Evolutionary conservation across 2,113 vertebrate genomes (phyloP).

Genomic region (Hydrolagus affinis): DNA sequence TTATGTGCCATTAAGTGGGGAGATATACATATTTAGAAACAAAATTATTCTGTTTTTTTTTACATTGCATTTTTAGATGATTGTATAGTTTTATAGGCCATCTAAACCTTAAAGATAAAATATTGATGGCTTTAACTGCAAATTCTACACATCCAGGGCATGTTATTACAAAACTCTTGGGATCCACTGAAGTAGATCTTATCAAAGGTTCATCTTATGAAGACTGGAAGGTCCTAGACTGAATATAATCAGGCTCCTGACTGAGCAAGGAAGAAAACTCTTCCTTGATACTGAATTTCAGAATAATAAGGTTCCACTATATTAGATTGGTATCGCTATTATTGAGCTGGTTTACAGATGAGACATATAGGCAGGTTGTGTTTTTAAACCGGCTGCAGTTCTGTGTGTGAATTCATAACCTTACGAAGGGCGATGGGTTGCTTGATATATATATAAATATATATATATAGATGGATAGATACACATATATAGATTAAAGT

Average conservation of each 20-base stretch:
- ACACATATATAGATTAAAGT: not conserved
- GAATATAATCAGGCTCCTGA: not conserved
- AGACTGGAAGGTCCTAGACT: not conserved
- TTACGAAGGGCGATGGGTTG: not conserved
- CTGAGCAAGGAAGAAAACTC: not conserved
- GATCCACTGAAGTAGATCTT: not conserved
- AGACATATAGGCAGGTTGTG: no score
- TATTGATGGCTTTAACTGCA: not conserved
- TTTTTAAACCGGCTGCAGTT: not conserved
- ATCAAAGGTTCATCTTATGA: conserved; percentile 7
- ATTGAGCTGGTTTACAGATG: not conserved
- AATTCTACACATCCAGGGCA: not conserved
- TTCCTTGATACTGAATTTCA: not conserved
- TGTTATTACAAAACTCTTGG: not conserved
- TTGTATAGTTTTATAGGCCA: not conserved
- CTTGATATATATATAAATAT: not conserved
- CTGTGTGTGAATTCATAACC: not conserved
- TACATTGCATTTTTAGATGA: not conserved
- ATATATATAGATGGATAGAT: no score
- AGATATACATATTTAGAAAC: not conserved
- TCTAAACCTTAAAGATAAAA: not conserved
- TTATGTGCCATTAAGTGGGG: no score
- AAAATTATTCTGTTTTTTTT: not conserved
- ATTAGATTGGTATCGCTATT: not conserved
- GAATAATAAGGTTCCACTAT: not conserved